phyloP scores from a whole-genome alignment of 1,140 invertebrate genomes.

The Drosophila punjabiensis region DNA sequence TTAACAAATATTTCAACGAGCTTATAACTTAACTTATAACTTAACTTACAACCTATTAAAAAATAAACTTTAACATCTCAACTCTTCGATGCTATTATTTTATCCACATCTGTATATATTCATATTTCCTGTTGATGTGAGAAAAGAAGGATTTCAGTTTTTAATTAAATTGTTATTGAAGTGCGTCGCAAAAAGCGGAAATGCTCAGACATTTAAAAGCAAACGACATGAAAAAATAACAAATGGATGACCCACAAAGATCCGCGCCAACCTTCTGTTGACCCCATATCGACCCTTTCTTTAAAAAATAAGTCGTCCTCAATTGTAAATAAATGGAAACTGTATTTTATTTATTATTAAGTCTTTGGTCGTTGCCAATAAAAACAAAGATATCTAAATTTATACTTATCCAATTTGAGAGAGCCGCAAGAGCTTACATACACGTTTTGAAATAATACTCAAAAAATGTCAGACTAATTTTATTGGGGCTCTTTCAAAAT shows the following conservation, averaged over 20 bases:
- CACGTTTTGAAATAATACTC: background rate
- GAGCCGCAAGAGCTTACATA: background rate
- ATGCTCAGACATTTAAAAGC: constrained; percentile 18
- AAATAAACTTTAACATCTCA: background rate
- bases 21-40: too few species aligned
- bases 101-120: background rate
- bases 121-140: constrained; percentile 3
- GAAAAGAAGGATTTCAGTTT: constrained; percentile 16
- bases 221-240: background rate
- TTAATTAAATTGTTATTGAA: constrained; percentile 32
- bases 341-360: background rate
- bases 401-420: background rate
- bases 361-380: too few species aligned
- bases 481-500: constrained; percentile 25
- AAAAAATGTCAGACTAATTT: background rate
- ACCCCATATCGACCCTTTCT: background rate
- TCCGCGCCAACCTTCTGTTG: background rate
- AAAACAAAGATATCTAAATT: background rate
- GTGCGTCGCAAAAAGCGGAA: constrained; percentile 23
- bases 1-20: too few species aligned
- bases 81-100: background rate
- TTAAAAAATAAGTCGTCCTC: background rate
- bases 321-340: background rate
- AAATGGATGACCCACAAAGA: constrained; percentile 9
- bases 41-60: too few species aligned